Evolutionary conservation across 2,113 vertebrate species (phyloP), one percentile per base, ranked within the genome.

Genomic region (Plecotus auritus): DNA sequence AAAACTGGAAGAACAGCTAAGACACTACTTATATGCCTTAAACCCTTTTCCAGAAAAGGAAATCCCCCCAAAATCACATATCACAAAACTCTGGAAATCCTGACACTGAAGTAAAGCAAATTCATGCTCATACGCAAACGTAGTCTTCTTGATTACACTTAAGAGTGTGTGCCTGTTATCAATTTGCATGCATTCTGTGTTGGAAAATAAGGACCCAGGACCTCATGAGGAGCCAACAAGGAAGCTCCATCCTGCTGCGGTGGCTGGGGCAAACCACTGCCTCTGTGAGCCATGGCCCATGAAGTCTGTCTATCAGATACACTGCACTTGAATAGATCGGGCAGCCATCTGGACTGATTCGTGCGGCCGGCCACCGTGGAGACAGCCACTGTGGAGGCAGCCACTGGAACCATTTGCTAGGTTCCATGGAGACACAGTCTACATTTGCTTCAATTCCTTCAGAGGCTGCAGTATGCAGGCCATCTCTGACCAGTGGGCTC

Each of bases 301-400:
- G 73, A 80, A 66, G 81, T 78, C 83, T 80, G 85, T 64, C 94
- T 90, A 59, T 94, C 93, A 94, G 90, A 92, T 35, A 73, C 61
- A 11, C 77, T 51, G 37, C n/a, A 64, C 76, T 88, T 56, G 70
- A 88, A 93, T 77, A 83, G 87, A 97, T 83, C 2, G 5, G 81
- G 90, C 40, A 84, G 90, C 83, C 59, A 80, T 61, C 88, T 84
- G 82, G 67, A 95, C 92, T 54, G 96, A 97, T 88, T 81, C 6
- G 10, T 30, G 49, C 5, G 5, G 73, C 67, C 6, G 8, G 69
- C 67, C 81, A 83, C 94, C 1, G 5, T 86, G 92, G 77, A 96
- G 94, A 91, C 0, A 97, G 92, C 30, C 95, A 78, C 95, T 66
- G 45, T 45, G 22, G 56, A 59, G 20, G 42, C 92, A 97, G 92